Conservation (phyloP, 2,797 vertebrate species). For the Otolemur crassicaudatus region DNA sequence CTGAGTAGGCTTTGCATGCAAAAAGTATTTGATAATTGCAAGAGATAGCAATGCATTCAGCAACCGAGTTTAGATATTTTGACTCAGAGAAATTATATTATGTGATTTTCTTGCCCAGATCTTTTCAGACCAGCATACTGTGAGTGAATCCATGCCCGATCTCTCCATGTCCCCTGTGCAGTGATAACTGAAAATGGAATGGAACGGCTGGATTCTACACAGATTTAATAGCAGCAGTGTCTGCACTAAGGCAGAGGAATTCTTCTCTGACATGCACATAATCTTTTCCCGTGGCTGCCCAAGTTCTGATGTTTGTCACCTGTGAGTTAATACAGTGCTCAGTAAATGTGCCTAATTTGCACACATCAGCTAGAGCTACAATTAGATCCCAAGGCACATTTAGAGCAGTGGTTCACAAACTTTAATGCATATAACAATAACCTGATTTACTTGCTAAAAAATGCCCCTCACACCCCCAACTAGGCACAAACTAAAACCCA, state of each 20-base stretch:
- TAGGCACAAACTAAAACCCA: background rate
- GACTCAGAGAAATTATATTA: slow-evolving; percentile 14
- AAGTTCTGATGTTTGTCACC: background rate
- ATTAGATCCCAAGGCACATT: background rate
- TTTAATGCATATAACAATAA: background rate
- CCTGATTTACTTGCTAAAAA: slow-evolving; percentile 7
- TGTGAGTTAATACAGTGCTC: background rate
- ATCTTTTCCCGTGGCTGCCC: background rate
- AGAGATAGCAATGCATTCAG: background rate
- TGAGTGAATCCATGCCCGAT: background rate
- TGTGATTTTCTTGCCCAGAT: background rate
- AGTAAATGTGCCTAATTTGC: background rate
- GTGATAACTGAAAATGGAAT: slow-evolving; percentile 9
- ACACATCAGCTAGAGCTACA: background rate
- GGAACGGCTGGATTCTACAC: background rate
- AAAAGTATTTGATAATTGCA: slow-evolving; percentile 28
- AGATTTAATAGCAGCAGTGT: background rate
- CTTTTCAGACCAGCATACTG: background rate
- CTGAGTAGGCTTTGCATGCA: background rate
- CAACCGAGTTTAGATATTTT: background rate
- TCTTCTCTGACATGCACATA: background rate
- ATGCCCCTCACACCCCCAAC: background rate
- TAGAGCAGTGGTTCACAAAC: background rate
- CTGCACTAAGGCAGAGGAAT: background rate
- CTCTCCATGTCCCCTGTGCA: background rate